These are phyloP conservation scores for Dione juno DNA, from an alignment of 2,888 invertebrate genomes.

Conservation along the genomic window DNA sequence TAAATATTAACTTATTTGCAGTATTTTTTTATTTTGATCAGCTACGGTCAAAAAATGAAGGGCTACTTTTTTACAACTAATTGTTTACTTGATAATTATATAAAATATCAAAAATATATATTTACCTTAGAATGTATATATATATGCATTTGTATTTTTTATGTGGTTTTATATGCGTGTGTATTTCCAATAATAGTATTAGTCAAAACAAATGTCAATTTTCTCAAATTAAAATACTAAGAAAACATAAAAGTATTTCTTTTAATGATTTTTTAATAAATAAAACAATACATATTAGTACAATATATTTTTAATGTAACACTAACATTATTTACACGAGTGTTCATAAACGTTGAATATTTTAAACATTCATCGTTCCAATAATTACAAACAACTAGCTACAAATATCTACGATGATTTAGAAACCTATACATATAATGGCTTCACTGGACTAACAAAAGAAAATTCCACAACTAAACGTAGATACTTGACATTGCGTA, in stretches of 20 bases:
- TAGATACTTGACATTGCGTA: slow-evolving; percentile 62
- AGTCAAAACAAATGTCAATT: too few relatives aligned
- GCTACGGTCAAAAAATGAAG: not conserved
- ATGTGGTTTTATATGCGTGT: too few relatives aligned
- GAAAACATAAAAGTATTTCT: too few relatives aligned
- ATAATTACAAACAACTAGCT: slow-evolving; percentile 40
- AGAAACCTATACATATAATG: slow-evolving; percentile 47
- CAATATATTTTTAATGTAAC: slow-evolving; percentile 68
- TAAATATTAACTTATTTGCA: not conserved
- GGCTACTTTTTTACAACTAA: too few relatives aligned
- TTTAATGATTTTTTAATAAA: slow-evolving; percentile 33
- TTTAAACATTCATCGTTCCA: slow-evolving; percentile 27
- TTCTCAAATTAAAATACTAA: too few relatives aligned
- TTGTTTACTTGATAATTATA: too few relatives aligned
- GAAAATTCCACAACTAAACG: slow-evolving; percentile 42
- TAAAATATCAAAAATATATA: too few relatives aligned
- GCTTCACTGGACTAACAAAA: slow-evolving; percentile 58
- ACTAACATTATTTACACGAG: slow-evolving; percentile 75
- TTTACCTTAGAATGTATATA: too few relatives aligned
- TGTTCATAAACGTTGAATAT: slow-evolving; percentile 41
- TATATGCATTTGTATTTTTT: too few relatives aligned
- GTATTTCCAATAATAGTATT: too few relatives aligned
- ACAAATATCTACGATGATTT: slow-evolving; percentile 38
- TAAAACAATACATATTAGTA: slow-evolving; percentile 47
- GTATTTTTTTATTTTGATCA: not conserved